Evolutionary conservation across 2,888 invertebrate genomes (phyloP).

Genomic region (Geophilus truncorum): DNA sequence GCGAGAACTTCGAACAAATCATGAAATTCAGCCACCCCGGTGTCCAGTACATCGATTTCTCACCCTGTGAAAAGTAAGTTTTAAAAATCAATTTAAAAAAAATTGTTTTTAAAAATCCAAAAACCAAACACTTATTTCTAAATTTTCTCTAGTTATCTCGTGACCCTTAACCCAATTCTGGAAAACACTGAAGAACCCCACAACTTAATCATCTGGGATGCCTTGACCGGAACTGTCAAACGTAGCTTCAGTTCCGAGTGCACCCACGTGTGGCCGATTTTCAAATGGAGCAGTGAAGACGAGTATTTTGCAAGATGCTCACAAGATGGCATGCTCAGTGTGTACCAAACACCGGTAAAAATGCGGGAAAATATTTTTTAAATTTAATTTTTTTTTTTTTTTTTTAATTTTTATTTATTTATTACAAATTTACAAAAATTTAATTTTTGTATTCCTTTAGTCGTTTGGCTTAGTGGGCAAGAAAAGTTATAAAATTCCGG

Average conservation of each 20-base stretch:
- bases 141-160: conserved; percentile 64
- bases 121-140: too few species aligned
- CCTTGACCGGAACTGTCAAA: conserved; percentile 87
- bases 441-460: too few species aligned
- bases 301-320: conserved; percentile 87
- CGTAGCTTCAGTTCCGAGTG: conserved; percentile 82
- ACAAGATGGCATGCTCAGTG: conserved; percentile 69
- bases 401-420: conserved; percentile 42
- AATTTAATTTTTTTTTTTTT: neutral
- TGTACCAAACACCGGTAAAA: conserved; percentile 87
- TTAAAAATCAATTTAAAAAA: too few species aligned
- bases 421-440: too few species aligned
- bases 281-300: conserved; percentile 96
- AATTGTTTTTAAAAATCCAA: too few species aligned
- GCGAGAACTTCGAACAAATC: conserved; percentile 84
- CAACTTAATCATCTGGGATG: conserved; percentile 90
- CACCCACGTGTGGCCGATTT: conserved; percentile 77
- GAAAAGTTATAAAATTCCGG: conserved; percentile 73
- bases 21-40: conserved; percentile 83
- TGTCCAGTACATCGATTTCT: conserved; percentile 94
- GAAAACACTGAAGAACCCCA: conserved; percentile 63
- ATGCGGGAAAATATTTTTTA: too few species aligned
- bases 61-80: conserved; percentile 90
- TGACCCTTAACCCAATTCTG: conserved; percentile 83
- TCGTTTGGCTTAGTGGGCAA: conserved; percentile 90